Evolutionary conservation across 2,113 vertebrate genomes (phyloP).

Genomic region (Odontophorus gujanensis): DNA sequence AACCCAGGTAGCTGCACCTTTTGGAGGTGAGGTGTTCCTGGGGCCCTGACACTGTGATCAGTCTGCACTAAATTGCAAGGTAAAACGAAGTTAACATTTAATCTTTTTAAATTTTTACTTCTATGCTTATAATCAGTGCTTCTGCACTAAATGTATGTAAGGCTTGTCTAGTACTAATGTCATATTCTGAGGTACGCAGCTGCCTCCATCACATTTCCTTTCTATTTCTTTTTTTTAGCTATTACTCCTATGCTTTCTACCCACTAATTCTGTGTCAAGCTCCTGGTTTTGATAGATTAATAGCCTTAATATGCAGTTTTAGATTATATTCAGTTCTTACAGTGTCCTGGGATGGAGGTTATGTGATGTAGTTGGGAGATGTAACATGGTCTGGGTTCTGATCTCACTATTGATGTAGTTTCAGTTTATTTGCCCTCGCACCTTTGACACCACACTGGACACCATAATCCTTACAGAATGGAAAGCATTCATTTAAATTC

Average conservation of each 20-base stretch:
- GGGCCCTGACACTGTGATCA: background rate
- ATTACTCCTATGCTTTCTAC: background rate
- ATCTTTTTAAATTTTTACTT: background rate
- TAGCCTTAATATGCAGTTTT: background rate
- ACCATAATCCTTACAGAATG: background rate
- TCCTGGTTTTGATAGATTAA: background rate
- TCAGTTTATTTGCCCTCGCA: background rate
- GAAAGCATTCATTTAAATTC: background rate
- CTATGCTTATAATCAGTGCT: background rate
- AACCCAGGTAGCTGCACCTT: background rate
- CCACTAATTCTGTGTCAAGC: background rate
- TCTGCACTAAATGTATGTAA: background rate
- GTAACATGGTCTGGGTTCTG: background rate
- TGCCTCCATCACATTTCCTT: background rate
- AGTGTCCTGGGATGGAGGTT: background rate
- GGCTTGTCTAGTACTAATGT: background rate
- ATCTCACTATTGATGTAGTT: background rate
- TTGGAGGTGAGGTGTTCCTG: accelerated
- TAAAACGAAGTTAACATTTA: background rate
- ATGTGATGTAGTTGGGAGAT: background rate
- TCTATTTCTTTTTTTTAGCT: background rate
- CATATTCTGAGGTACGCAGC: background rate
- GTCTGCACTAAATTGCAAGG: accelerated
- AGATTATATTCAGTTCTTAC: background rate
- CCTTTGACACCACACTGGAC: background rate